These are phyloP conservation scores for Diadema setosum DNA, from an alignment of 35 echinoderm and acorn worm species.

Conservation along the genomic window DNA sequence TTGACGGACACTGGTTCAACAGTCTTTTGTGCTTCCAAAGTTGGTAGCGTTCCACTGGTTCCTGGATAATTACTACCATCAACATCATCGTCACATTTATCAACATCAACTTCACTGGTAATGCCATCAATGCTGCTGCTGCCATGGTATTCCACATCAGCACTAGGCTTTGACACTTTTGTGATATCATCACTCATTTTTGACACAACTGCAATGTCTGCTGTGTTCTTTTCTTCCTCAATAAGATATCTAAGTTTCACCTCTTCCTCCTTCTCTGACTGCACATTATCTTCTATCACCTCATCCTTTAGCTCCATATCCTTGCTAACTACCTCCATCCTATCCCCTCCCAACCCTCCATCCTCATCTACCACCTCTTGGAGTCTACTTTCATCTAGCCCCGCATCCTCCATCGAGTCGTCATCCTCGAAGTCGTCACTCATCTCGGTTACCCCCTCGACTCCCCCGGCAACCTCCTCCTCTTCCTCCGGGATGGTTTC, in stretches of 20 bases:
- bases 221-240: too few relatives aligned
- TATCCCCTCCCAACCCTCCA: not conserved
- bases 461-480: not conserved
- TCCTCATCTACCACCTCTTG: not conserved
- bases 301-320: not conserved
- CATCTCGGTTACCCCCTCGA: not conserved
- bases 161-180: too few relatives aligned
- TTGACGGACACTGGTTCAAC: not conserved
- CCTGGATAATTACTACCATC: conserved; percentile 6
- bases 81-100: not conserved
- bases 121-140: not conserved
- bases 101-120: not conserved
- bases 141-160: too few relatives aligned
- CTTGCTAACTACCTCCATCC: not conserved
- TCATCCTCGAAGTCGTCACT: not conserved
- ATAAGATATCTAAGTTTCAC: too few relatives aligned
- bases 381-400: not conserved
- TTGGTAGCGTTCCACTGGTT: not conserved
- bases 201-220: too few relatives aligned
- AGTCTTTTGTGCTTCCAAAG: not conserved
- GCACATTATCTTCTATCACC: not conserved
- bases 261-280: not conserved
- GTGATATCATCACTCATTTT: too few relatives aligned
- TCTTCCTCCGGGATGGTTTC: conserved; percentile 19
- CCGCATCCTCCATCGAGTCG: not conserved